Base-by-base conservation (phyloP, 1,140 invertebrate species). In the Eupristina koningsbergeri region DNA sequence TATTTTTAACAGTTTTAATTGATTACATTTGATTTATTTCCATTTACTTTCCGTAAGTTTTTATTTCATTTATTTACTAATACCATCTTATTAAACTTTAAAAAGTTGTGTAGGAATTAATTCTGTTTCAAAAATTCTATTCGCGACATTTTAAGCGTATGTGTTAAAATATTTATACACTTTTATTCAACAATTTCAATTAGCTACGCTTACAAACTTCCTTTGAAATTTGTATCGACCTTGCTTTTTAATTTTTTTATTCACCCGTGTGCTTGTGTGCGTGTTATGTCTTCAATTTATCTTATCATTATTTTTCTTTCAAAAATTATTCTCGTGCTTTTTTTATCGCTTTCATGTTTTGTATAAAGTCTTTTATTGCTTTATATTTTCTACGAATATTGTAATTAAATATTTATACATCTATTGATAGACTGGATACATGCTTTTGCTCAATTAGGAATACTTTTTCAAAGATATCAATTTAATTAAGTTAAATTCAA, bases 401-500 rank as follows among this genome's bases (percentile, higher is more conserved):
- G 87, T 90, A 91, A 89, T 91, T 91, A 90, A 91, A 92, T 91
- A 91, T 90, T 89, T 91, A 90, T 91, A 91, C 91, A 91, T 87
- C 88, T 90, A 90, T 91, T 91, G 90, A 92, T 89, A 90, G 87
- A 92, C 89, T 91, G 91, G 87, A 89, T 92, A 91, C 89, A 92
- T 88, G 86, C 89, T 89, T 88, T 88, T 88, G 84, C 84, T 88
- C 86, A 87, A 90, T 91, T 90, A 90, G 89, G 88, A 90, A 90
- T 89, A 89, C 87, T 87, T 84, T 78, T 91, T 88, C 88, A 90
- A 91, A 91, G 89, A 91, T 92, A 91, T 90, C 87, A 89, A 89
- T 92, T 88, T 89, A 90, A 90, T 89, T 89, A 88, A 88, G 76
- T 79, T 89, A 87, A 87, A 89, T 86, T 87, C 87, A 84, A 87